Evolutionary conservation across 2,797 vertebrate genomes (phyloP), one percentile per base, ranked within the genome.

Genomic region (Esox lucius): DNA sequence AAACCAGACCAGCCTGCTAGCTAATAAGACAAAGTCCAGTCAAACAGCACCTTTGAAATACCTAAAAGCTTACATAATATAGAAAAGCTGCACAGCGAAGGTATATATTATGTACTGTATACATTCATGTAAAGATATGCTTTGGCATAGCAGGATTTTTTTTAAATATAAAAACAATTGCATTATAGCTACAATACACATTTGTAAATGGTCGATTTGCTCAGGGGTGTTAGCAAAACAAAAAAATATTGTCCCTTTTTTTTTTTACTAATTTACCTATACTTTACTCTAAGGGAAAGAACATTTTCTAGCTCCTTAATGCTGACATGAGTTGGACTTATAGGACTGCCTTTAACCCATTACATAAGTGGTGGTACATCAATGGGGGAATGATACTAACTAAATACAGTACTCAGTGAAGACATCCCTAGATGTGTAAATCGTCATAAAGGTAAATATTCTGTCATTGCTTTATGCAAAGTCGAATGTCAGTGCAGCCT

Each of bases 71-170:
- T 51, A 83, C 76, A 24, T 39, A 75, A 31, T 81, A 79, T 67
- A 77, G 73, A 81, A 78, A 88, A 87, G 79, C 83, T 85, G 85
- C 85, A 88, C 75, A 83, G 75, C 82, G 75, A 86, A 83, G 75
- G 1, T 31, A 11, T 46, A 46, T 46, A 46, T 78, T 79, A 75
- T 82, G 68, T 79, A 83, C 49, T 78, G 79, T 72, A 81, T 88
- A 92, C 90, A 90, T 92, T 91, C 84, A 88, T 77, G 70, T 89
- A 86, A 77, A 85, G 78, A 92, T 87, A 90, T 91, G 88, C 87
- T 91, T 92, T 91, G 88, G 88, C 88, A 87, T 91, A 72, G 74
- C 19, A 78, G 33, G 70, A 15, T 78, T 73, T 83, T 1, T 77
- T 78, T 69, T 78, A 65, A 48, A 68, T 71, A 8, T 6, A 64